Evolutionary conservation across 2,888 invertebrate genomes (phyloP), one percentile per base, ranked within the genome.

Genomic region (Linnaemya tessellans): DNA sequence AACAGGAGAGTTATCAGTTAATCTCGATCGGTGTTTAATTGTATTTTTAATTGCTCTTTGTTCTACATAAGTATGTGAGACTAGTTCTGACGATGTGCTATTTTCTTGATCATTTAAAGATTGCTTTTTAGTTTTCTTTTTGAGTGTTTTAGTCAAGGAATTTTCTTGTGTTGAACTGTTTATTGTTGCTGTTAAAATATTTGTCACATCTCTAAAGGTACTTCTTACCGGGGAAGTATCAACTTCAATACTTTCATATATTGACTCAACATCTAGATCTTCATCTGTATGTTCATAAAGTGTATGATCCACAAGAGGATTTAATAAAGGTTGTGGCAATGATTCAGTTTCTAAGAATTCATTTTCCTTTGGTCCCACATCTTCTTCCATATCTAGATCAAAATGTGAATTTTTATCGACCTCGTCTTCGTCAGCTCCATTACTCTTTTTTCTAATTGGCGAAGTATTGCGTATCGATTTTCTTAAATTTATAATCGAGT

Each of bases 221-320:
- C 15, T 9, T 58, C 15, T 35, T 58, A 15, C 20, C 0, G 20
- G 20, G 7, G 64, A 30, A 49, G 56, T 20, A 25, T 30, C 41
- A 25, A 20, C 68, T 22, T 84, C 62, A 11, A 62, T 43, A 56
- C 71, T 70, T 74, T 79, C 80, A 9, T 77, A 25, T 35, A 70
- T 30, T 22, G 43, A 60, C 1, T 51, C 65, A 15, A 22, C n/a
- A n/a, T 74, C 38, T 15, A 9, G 5, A 43, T 30, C 30, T 18
- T 20, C 43, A 15, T 60, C 30, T 1, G 20, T 25, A 13, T 49
- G 20, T 67, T 80, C 46, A n/a, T 54, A 67, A 43, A 70, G 71
- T 11, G 56, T 22, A 46, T 73, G 35, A 11, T 10, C 30, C 18
- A 18, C 9, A 38, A n/a, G 10, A 8, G 30, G 4, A 38, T 64